Conservation (phyloP, 2,888 invertebrate genomes). For the Zootermopsis nevadensis region DNA sequence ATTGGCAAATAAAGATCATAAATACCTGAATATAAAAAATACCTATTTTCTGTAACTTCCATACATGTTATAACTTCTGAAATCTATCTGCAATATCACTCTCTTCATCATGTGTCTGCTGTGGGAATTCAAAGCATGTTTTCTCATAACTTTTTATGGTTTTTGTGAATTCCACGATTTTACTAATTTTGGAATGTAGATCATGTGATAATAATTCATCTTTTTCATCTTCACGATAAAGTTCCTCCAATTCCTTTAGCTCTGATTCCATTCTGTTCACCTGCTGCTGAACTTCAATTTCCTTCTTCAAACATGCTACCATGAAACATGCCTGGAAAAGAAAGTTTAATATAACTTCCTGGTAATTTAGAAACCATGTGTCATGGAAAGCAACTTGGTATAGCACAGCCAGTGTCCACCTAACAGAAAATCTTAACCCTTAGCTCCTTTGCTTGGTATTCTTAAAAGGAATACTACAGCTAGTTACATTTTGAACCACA, state of each 20-base stretch:
- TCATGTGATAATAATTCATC: not conserved
- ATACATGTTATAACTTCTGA: not conserved
- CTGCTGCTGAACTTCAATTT: not conserved
- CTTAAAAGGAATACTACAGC: not conserved
- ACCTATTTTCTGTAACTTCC: not conserved
- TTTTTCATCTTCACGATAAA: not conserved
- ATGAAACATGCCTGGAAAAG: not conserved
- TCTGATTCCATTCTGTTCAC: not conserved
- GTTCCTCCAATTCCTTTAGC: not conserved
- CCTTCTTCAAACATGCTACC: slow-evolving; percentile 1
- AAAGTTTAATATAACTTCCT: not conserved
- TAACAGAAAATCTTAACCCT: not conserved
- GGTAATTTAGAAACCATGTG: not conserved
- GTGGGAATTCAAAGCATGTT: not conserved
- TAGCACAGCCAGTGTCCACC: not conserved
- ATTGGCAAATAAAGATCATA: too few species aligned
- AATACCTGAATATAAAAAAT: not conserved
- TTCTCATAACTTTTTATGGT: not conserved
- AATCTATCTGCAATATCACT: not conserved
- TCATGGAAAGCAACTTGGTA: not conserved
- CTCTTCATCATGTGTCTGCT: too few species aligned
- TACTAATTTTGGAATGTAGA: not conserved
- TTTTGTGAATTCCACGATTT: not conserved
- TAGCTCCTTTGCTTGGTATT: too few species aligned
- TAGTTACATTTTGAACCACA: not conserved